Conservation (phyloP, 1,140 invertebrate genomes). For the Marisa cornuarietis region DNA sequence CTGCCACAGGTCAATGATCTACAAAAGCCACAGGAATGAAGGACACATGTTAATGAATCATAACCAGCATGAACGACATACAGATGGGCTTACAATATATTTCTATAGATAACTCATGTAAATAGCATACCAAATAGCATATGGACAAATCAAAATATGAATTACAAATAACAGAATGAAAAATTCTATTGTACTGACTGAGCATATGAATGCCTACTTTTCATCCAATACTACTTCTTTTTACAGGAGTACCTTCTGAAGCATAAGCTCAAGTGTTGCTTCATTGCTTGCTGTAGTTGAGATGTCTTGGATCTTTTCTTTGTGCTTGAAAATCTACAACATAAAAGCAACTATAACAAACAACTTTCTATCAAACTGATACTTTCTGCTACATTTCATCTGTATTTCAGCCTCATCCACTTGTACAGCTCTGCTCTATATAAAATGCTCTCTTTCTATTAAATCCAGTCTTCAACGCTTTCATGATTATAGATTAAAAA, state of each 20-base stretch:
- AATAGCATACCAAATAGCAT: not conserved
- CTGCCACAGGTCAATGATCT: slow-evolving; percentile 63
- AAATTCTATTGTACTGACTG: too few species aligned
- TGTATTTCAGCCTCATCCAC: not conserved
- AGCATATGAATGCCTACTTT: not conserved
- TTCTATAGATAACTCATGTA: not conserved
- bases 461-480: too few species aligned
- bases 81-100: too few species aligned
- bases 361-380: not conserved
- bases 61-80: too few species aligned
- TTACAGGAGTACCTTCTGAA: slow-evolving; percentile 74
- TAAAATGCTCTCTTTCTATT: too few species aligned
- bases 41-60: too few species aligned
- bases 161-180: not conserved
- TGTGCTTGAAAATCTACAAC: slow-evolving; percentile 74
- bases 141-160: not conserved
- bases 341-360: not conserved
- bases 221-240: not conserved
- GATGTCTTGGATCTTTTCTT: slow-evolving; percentile 81
- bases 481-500: too few species aligned
- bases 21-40: slow-evolving; percentile 14
- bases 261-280: slow-evolving; percentile 78
- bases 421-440: not conserved
- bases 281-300: slow-evolving; percentile 86
- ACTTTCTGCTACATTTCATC: not conserved